Percentiles rank a stretch among this genome's conserved stretches.
Conservation (phyloP, 2,113 vertebrate species). For the Psilopsiagon aymara region DNA sequence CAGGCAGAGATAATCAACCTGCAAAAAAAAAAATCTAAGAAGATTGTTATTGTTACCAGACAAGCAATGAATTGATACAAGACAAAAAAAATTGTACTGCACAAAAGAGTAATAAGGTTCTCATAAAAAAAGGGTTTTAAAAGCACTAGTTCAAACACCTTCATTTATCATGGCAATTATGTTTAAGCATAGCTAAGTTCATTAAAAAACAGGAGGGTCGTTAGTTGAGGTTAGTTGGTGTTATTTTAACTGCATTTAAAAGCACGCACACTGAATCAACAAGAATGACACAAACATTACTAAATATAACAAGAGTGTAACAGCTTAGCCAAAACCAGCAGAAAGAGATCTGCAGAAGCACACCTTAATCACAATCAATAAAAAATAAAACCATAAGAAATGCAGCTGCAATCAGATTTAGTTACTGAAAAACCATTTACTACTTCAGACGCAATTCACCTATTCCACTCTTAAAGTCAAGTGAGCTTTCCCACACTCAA, state of each 20-base stretch:
- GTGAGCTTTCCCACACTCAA: not conserved
- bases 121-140: not conserved
- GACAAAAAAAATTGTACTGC: not conserved
- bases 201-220: not conserved
- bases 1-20: not conserved
- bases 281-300: not conserved
- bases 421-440: not conserved
- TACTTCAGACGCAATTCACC: not conserved
- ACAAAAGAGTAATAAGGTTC: not conserved
- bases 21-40: not conserved
- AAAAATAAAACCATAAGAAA: fast-evolving
- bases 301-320: not conserved
- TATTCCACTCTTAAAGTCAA: not conserved
- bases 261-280: not conserved
- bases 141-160: not conserved
- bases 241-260: not conserved
- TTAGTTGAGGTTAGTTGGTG: too few species aligned
- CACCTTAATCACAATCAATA: not conserved
- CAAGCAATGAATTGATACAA: not conserved
- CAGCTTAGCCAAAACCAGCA: not conserved
- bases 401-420: not conserved
- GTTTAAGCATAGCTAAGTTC: not conserved
- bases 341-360: not conserved
- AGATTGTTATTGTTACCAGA: not conserved
- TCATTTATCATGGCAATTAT: not conserved